Percentiles rank a stretch among this genome's conserved stretches.
phyloP scores from a whole-genome alignment of 2,888 invertebrate species.

The Aethes cnicana region DNA sequence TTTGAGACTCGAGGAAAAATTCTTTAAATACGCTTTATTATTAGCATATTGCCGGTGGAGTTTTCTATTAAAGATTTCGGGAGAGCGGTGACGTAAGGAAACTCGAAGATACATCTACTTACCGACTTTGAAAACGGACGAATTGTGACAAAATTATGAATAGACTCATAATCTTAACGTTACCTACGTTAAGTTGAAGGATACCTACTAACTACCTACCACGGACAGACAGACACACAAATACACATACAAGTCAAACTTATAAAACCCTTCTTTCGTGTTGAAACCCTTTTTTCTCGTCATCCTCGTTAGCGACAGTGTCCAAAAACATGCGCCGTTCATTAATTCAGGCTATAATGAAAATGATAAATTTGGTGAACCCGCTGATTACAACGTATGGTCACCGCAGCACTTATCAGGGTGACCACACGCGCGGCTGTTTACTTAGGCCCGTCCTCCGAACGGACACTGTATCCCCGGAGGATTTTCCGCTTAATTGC shows the following conservation, averaged over 20 bases:
- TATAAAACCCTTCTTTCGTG: no score
- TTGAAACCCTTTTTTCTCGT: no score
- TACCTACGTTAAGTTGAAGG: no score
- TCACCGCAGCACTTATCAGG: slow-evolving; percentile 67
- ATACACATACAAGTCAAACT: background rate
- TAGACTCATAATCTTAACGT: no score
- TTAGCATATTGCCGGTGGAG: background rate
- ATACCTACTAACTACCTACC: no score
- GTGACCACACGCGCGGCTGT: slow-evolving; percentile 68
- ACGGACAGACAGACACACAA: no score
- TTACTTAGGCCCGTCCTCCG: slow-evolving; percentile 76
- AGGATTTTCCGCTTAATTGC: slow-evolving; percentile 61
- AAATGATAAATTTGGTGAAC: slow-evolving; percentile 2
- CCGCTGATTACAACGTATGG: slow-evolving; percentile 40
- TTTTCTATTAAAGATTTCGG: slow-evolving; percentile 1
- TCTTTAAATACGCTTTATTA: slow-evolving; percentile 14
- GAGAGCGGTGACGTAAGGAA: no score
- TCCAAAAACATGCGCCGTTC: background rate
- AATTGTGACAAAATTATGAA: no score
- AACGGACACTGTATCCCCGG: slow-evolving; percentile 65
- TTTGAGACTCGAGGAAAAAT: slow-evolving; percentile 23
- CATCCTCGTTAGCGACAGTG: no score
- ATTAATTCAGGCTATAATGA: slow-evolving; percentile 8
- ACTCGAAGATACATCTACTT: no score
- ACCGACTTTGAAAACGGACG: no score